Percentiles rank a stretch among this genome's conserved stretches.
Evolutionary conservation across 1,140 invertebrate species (phyloP).

Genomic region (Drosophila kurseongensis): DNA sequence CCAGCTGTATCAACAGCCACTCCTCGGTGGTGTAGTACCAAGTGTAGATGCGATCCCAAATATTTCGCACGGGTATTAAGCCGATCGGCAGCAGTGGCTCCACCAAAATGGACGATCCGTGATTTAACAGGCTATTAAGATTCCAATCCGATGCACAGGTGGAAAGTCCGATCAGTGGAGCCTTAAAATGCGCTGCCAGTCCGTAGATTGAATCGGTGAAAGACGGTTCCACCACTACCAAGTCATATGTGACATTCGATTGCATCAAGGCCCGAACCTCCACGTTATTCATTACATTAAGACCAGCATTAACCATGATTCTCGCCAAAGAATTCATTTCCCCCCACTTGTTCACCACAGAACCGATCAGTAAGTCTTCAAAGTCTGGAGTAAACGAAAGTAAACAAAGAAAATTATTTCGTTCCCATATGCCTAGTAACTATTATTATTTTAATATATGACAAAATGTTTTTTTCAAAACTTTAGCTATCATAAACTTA

Average conservation of each 20-base stretch:
- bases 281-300: conserved; percentile 44
- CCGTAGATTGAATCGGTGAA: conserved; percentile 49
- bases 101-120: conserved; percentile 3
- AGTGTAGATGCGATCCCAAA: conserved; percentile 51
- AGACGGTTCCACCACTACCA: conserved; percentile 48
- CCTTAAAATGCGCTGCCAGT: conserved; percentile 54
- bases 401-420: not conserved
- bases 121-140: conserved; percentile 40
- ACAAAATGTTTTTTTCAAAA: not conserved
- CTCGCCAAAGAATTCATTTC: conserved; percentile 23
- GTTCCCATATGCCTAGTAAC: no score
- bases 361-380: not conserved
- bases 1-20: conserved; percentile 54
- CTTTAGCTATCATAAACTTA: not conserved
- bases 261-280: conserved; percentile 42
- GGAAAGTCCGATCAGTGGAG: conserved; percentile 41
- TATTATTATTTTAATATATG: no score
- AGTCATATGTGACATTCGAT: conserved; percentile 49
- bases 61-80: not conserved
- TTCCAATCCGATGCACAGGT: conserved; percentile 62
- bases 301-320: conserved; percentile 17
- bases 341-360: conserved; percentile 5
- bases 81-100: conserved; percentile 32
- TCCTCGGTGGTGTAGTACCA: conserved; percentile 56
- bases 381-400: not conserved